Base-by-base conservation (phyloP, 1,140 invertebrate genomes). In the Drosophila nasuta region DNA sequence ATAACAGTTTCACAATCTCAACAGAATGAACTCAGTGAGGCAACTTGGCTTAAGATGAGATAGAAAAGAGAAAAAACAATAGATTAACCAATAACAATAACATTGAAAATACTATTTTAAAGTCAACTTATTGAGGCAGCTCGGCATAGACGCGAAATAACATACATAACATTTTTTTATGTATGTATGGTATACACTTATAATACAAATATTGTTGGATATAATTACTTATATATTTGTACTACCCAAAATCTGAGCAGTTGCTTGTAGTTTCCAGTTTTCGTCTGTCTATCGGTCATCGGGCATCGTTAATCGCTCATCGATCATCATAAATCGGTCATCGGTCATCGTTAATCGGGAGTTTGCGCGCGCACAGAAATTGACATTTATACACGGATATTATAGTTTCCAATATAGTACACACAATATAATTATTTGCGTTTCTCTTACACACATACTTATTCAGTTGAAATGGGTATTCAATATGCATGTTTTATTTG, bases 111-210 rank as follows among this genome's bases (percentile, higher is more conserved):
- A 10, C 8, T 30, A 65, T 67, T 41, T 60, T 70, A 69, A 66
- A 74, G 57, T 88, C 59, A 87, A 87, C 77, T 83, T 46, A 87
- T 79, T 78, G 66, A 87, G 83, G 82, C 82, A 87, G 79, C 83
- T 83, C 68, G 82, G 82, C 70, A 87, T 87, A 87, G 82, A 85
- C 83, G 83, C 82, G 69, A 82, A 82, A 79, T 74, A 25, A 25
- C 20, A 25, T 25, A 25, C 20, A 25, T 25, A 25, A 71, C 67
- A 65, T 68, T 63, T 74, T 45, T 67, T 51, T 67, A 11, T 66
- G 48, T 63, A 69, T 75, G 17, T 59, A 57, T 69, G 46, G 41
- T 75, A 48, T 65, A 68, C 46, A 67, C 46, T 67, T 67, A 73
- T 52, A 52, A 35, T 73, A 73, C 56, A 60, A 56, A 68, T 74